Conservation (phyloP, 2,113 vertebrate genomes). For the Psilopogon haemacephalus region DNA sequence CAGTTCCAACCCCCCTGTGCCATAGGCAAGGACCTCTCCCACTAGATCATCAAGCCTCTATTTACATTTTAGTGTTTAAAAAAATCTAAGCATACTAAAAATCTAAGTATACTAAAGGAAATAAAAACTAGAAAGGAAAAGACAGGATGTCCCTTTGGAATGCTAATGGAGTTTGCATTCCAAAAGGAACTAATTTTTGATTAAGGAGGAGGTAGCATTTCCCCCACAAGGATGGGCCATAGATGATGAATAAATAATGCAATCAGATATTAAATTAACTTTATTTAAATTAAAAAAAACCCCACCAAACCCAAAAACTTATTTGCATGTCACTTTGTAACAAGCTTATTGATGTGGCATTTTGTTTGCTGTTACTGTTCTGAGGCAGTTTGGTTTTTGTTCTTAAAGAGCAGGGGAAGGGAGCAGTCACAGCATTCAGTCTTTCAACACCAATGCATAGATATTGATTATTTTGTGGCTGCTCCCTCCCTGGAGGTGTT, state of each 20-base stretch:
- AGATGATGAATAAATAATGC: conserved; percentile 64
- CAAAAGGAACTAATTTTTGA: conserved; percentile 36
- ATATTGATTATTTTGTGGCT: not conserved
- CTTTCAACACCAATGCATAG: not conserved
- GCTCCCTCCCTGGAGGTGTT: too few relatives aligned
- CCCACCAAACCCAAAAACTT: too few relatives aligned
- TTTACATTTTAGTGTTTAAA: not conserved
- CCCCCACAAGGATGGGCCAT: conserved; percentile 38
- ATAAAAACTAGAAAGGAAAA: not conserved
- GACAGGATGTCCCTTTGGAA: conserved; percentile 23
- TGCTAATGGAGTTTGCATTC: conserved; percentile 48
- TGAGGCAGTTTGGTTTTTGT: conserved; percentile 32
- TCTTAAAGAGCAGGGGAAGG: conserved; percentile 4
- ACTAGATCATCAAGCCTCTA: not conserved
- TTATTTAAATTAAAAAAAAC: too few relatives aligned
- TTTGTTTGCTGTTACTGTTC: conserved; percentile 55
- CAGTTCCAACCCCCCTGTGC: too few relatives aligned
- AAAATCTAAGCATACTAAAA: not conserved
- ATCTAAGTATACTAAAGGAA: not conserved
- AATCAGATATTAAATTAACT: conserved; percentile 67
- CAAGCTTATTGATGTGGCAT: conserved; percentile 53
- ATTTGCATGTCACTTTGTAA: conserved; percentile 51
- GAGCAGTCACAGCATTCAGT: not conserved
- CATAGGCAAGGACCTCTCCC: too few relatives aligned
- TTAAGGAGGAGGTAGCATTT: conserved; percentile 60